A percentile compares a stretch with the other conserved stretches of the same genome.
These are phyloP conservation scores for Drosophila arawakana DNA, from an alignment of 1,140 invertebrate species.

Conservation along the genomic window DNA sequence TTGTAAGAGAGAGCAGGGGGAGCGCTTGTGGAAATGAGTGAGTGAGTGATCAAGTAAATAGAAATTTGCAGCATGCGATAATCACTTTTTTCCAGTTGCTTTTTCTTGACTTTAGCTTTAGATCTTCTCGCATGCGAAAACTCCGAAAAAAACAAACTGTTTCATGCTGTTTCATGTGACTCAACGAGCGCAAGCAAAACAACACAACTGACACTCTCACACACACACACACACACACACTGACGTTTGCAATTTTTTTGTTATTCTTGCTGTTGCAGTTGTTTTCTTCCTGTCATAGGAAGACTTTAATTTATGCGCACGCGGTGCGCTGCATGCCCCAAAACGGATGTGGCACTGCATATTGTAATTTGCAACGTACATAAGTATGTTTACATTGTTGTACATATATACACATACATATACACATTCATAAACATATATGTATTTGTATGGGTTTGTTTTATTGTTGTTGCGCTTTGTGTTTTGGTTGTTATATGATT, in stretches of 20 bases:
- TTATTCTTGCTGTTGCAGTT: conserved; percentile 23
- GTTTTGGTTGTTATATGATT: neutral
- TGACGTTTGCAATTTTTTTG: neutral
- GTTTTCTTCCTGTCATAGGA: conserved; percentile 39
- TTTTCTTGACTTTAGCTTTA: neutral
- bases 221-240: too few relatives aligned
- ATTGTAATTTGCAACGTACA: conserved; percentile 26
- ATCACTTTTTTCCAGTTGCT: neutral
- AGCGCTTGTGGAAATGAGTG: neutral
- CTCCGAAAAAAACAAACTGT: too few relatives aligned
- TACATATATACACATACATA: neutral
- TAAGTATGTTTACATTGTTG: conserved; percentile 3
- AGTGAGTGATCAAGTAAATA: neutral
- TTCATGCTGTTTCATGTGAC: neutral
- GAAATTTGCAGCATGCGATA: conserved; percentile 5
- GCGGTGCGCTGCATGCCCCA: conserved; percentile 57
- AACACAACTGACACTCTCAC: too few relatives aligned
- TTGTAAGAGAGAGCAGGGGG: too few relatives aligned
- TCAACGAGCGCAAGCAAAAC: conserved; percentile 2
- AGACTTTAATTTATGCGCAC: conserved; percentile 64
- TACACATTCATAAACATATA: neutral
- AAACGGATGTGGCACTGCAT: conserved; percentile 70
- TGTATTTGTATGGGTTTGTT: neutral
- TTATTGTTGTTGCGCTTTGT: conserved; percentile 2
- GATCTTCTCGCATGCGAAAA: neutral